Percentiles rank a stretch among this genome's conserved stretches.
These are phyloP conservation scores for Trichosurus vulpecula DNA, from an alignment of 2,797 vertebrate species.

Conservation along the genomic window DNA sequence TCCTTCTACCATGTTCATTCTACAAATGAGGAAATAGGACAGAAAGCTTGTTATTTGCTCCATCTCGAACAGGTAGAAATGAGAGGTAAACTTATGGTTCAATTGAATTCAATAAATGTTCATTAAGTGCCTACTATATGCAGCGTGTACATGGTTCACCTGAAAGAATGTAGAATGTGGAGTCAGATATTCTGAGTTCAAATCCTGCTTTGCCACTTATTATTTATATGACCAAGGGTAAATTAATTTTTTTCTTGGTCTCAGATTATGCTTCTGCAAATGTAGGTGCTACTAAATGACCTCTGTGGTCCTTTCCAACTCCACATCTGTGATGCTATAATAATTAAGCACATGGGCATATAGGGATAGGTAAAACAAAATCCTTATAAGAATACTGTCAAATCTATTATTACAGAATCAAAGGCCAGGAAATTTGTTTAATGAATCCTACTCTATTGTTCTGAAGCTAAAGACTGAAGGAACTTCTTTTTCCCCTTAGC, in stretches of 20 bases:
- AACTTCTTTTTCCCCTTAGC: constrained; percentile 12
- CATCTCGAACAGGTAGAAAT: neutral
- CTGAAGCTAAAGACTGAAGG: constrained; percentile 39
- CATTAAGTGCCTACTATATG: neutral
- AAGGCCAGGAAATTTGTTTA: neutral
- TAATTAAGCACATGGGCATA: neutral
- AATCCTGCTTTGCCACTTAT: neutral
- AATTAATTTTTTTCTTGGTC: neutral
- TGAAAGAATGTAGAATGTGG: neutral
- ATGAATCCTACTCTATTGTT: constrained; percentile 5
- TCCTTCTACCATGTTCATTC: neutral
- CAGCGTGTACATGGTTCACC: neutral
- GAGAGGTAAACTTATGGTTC: neutral
- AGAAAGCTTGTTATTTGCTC: neutral
- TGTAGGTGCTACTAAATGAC: neutral
- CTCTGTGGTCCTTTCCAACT: neutral
- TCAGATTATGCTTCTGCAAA: neutral
- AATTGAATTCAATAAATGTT: neutral
- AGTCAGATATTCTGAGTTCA: neutral
- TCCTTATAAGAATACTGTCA: neutral
- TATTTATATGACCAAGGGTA: neutral
- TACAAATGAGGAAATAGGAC: neutral
- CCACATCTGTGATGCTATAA: neutral
- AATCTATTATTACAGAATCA: neutral
- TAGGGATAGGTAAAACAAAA: neutral